Conservation (phyloP, 1,140 invertebrate species). For the Panagrolaimus sp. region DNA sequence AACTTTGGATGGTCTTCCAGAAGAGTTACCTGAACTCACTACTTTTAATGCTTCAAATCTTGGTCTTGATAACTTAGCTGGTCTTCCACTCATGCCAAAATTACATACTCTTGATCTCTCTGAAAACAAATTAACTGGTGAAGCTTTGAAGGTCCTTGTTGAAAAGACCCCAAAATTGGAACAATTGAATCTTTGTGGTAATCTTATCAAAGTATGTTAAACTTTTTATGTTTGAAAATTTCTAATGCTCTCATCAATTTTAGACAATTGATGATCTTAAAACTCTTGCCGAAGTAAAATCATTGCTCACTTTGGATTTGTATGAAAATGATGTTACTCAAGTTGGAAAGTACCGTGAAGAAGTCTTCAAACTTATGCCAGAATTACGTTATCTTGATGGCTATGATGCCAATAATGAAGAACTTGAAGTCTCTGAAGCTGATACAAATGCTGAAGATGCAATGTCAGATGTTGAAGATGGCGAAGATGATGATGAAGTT, state of each 20-base stretch:
- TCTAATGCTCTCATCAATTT: not conserved
- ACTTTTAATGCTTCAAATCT: not conserved
- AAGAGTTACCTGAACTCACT: not conserved
- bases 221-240: not conserved
- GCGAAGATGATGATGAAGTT: not conserved
- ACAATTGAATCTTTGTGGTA: not conserved
- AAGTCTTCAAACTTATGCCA: not conserved
- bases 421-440: not conserved
- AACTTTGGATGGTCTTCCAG: not conserved
- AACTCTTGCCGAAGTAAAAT: not conserved
- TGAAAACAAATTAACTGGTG: not conserved
- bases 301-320: not conserved
- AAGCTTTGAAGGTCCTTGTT: not conserved
- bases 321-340: not conserved
- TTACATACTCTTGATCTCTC: not conserved
- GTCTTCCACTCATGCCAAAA: not conserved
- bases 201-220: not conserved
- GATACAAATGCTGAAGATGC: not conserved
- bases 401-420: not conserved
- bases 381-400: conserved; percentile 2
- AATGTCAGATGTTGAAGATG: not conserved
- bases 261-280: not conserved
- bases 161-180: not conserved
- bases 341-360: not conserved
- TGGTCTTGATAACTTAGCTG: not conserved